phyloP scores from a whole-genome alignment of 2,797 vertebrate species.

The Melanotaenia boesemani region DNA sequence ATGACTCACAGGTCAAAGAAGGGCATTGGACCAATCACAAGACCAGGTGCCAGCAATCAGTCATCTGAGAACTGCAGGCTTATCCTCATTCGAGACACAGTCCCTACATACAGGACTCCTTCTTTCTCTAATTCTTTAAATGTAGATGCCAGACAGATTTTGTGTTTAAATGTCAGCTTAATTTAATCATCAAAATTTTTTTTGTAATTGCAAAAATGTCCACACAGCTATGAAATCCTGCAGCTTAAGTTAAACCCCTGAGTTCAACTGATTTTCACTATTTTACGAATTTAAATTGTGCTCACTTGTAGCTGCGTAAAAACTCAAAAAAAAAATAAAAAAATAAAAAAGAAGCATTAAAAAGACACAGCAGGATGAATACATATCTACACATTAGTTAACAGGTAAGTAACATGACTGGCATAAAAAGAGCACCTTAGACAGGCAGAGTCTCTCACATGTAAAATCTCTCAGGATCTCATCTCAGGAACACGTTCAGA shows the following conservation, averaged over 20 bases:
- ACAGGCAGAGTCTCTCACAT: no score
- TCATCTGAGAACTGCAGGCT: constrained; percentile 34
- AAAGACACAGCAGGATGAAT: no score
- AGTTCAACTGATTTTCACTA: no score
- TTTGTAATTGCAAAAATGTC: background rate
- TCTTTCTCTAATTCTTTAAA: background rate
- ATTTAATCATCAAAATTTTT: background rate
- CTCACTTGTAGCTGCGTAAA: no score
- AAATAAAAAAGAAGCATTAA: no score
- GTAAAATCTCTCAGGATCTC: no score
- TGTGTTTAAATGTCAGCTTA: background rate
- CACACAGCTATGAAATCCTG: background rate
- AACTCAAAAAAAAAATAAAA: no score
- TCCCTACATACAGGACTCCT: background rate
- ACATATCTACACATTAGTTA: no score
- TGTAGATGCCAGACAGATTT: background rate
- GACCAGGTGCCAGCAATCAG: constrained; percentile 40
- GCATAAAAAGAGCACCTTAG: no score
- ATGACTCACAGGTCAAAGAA: constrained; percentile 52
- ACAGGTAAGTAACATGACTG: no score
- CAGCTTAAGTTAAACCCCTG: background rate
- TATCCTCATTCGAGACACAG: constrained; percentile 16
- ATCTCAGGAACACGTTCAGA: no score
- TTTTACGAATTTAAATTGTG: no score
- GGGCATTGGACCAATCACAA: constrained; percentile 34